Conservation (phyloP, 2,797 vertebrate species). For the Pseudochirops corinnae region DNA sequence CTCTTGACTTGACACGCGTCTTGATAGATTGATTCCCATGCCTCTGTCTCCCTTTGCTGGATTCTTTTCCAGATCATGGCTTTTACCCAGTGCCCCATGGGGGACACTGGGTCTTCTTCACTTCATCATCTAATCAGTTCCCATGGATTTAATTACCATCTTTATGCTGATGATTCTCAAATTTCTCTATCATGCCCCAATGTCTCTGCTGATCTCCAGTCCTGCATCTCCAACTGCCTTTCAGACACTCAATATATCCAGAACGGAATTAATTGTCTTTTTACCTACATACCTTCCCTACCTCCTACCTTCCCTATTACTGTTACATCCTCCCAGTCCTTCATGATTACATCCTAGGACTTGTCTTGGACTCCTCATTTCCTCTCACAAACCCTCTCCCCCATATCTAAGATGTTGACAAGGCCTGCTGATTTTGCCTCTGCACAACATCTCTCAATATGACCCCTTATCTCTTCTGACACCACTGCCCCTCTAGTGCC, state of each 20-base stretch:
- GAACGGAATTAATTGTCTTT: background rate
- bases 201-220: background rate
- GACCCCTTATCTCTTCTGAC: no score
- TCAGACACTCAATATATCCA: background rate
- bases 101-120: no score
- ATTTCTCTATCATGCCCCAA: background rate
- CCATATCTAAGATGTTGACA: no score
- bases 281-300: background rate
- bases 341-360: background rate
- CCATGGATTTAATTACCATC: background rate
- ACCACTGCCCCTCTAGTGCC: no score
- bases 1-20: background rate
- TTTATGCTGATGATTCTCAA: background rate
- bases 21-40: background rate
- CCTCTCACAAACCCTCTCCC: no score
- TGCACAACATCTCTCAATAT: no score
- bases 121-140: no score
- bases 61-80: no score
- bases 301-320: background rate
- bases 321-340: background rate
- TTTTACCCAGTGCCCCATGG: no score
- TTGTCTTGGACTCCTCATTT: background rate
- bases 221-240: background rate
- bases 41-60: background rate
- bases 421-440: no score